A percentile compares a stretch with the other conserved stretches of the same genome.
phyloP scores from a whole-genome alignment of 2,888 invertebrate species.

The Andrena camellia region DNA sequence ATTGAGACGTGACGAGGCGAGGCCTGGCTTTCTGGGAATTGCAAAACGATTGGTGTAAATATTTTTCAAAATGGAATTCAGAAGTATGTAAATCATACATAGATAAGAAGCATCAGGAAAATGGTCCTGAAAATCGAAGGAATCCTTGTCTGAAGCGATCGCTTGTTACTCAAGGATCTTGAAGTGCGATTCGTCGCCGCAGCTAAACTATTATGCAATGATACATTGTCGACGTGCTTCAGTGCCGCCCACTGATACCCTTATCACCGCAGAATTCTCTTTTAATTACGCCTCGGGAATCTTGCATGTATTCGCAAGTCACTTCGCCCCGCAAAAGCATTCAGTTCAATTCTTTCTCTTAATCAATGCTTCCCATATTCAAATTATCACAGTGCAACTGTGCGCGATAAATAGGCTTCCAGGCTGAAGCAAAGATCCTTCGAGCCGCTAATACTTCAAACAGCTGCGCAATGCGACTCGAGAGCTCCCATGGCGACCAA shows the following conservation, averaged over 20 bases:
- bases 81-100: too few species aligned
- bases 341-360: background rate
- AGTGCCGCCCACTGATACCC: constrained; percentile 40
- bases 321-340: background rate
- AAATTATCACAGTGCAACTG: too few species aligned
- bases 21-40: too few species aligned
- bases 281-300: constrained; percentile 31
- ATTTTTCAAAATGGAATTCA: too few species aligned
- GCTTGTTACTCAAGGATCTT: background rate
- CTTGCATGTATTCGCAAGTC: background rate
- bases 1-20: background rate
- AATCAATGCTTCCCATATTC: background rate
- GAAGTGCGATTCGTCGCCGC: constrained; percentile 28
- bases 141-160: background rate
- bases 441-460: too few species aligned
- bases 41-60: too few species aligned
- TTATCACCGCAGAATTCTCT: constrained; percentile 44
- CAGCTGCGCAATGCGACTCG: too few species aligned
- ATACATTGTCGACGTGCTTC: constrained; percentile 47
- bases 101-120: background rate
- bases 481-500: too few species aligned
- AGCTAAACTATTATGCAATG: constrained; percentile 43
- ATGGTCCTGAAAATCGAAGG: background rate
- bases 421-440: too few species aligned
- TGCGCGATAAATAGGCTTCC: too few species aligned